Conservation (phyloP, 2,797 vertebrate genomes). For the Capromys pilorides region DNA sequence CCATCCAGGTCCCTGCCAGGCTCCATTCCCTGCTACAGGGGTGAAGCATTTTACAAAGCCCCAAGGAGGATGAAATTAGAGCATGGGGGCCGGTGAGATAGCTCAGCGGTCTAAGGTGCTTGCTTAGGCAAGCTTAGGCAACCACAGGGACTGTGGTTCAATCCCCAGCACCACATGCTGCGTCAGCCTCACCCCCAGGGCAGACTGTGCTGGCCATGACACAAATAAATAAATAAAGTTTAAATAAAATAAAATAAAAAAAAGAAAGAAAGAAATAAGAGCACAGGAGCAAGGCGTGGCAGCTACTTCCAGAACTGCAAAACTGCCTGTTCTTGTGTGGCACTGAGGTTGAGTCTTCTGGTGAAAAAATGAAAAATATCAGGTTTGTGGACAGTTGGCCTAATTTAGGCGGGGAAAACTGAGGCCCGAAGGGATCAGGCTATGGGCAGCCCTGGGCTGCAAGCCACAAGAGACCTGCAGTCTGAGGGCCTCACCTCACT, state of each 20-base stretch:
- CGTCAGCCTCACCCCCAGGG: too few species aligned
- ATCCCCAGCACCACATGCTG: too few species aligned
- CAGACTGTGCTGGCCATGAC: too few species aligned
- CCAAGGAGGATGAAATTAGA: too few species aligned
- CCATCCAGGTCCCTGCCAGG: not conserved
- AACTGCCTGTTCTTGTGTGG: rapidly evolving
- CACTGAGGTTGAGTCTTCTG: rapidly evolving
- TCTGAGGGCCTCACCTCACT: rapidly evolving
- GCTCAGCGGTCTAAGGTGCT: too few species aligned
- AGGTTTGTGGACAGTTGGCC: rapidly evolving
- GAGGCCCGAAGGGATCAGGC: not conserved
- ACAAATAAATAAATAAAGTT: too few species aligned
- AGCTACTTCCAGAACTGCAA: rapidly evolving
- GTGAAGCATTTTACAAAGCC: not conserved
- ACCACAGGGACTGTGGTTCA: too few species aligned
- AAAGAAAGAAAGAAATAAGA: too few species aligned
- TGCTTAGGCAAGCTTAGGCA: too few species aligned
- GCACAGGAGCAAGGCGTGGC: rapidly evolving
- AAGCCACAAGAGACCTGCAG: rapidly evolving
- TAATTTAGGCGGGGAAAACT: not conserved
- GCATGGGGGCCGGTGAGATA: rapidly evolving
- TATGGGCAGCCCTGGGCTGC: not conserved
- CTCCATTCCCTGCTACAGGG: not conserved
- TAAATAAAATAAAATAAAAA: too few species aligned
- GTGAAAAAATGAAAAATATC: not conserved